Conservation (phyloP, 2,113 vertebrate genomes). For the Agelaius tricolor region DNA sequence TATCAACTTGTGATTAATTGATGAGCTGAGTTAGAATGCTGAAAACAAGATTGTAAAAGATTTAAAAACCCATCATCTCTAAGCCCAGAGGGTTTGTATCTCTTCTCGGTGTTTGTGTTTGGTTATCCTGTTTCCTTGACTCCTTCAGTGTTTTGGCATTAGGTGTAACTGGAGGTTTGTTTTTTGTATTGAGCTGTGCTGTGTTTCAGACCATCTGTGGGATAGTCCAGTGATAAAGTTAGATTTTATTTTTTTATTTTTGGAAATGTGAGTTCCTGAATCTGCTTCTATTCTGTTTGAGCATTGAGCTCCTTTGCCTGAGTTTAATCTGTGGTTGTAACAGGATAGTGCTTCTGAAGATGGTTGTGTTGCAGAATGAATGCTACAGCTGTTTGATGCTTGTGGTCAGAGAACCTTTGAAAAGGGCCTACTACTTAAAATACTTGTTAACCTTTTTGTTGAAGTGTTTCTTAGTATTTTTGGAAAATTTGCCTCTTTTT, state of each 20-base stretch:
- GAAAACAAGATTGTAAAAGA: neutral
- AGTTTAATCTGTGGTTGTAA: neutral
- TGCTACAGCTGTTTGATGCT: neutral
- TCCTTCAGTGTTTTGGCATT: neutral
- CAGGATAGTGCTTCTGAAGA: neutral
- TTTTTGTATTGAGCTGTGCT: neutral
- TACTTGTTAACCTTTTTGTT: neutral
- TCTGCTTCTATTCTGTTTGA: neutral
- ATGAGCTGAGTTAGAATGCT: neutral
- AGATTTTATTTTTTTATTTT: neutral
- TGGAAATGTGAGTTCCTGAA: neutral
- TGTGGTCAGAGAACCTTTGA: neutral
- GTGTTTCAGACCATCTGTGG: neutral
- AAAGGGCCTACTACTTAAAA: neutral
- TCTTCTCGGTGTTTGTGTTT: neutral
- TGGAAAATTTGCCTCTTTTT: neutral
- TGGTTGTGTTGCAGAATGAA: neutral
- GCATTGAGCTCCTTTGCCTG: neutral
- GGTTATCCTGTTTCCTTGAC: neutral
- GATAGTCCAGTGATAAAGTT: neutral
- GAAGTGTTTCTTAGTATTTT: neutral
- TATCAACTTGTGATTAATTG: neutral
- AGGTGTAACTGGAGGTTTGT: neutral
- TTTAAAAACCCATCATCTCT: neutral
- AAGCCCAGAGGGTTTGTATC: neutral